Evolutionary conservation across 2,888 invertebrate genomes (phyloP), one percentile per base, ranked within the genome.

Genomic region (Arenicola marina): DNA sequence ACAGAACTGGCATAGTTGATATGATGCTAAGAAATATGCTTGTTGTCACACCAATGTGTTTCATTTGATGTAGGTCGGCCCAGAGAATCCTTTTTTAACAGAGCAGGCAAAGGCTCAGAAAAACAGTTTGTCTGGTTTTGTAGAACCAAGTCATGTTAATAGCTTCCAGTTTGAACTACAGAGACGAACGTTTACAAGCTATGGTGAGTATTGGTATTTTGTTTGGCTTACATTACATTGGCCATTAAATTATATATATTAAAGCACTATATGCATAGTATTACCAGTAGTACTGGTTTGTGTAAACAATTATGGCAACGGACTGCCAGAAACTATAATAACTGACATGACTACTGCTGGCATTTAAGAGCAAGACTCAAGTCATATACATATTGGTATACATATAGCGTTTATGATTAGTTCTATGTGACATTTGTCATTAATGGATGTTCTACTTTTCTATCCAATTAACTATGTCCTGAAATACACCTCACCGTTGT

Each of bases 111-210:
- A 87, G 68, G 92, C 96, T 0, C 86, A 88, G 4, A 91, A 93
- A 78, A 99, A 99, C 80, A 95, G 92, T 75, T 85, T 98, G 15
- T 90, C 97, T 0, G 99, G 99, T 0, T 95, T 89, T 84, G 92
- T 96, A 0, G 99, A 99, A 79, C 90, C 91, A 68, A 95, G 97
- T 0, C 94, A 97, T 82, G 89, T 99, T 56, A 97, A 92, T 84
- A 92, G 93, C 74, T 99, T 99, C 84, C 93, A 96, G 76, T 98
- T 98, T 87, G 98, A 98, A 83, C 94, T 93, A 81, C 96, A 98
- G 80, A 87, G 97, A 62, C 86, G 95, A 75, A 97, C 96, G 24
- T 98, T 98, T 82, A 89, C 78, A 56, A 95, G 95, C 79, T 96
- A 91, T 78, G 96, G 89, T 88, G 78, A 71, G 75, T 66, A 33